phyloP scores from a whole-genome alignment of 2,888 invertebrate genomes.

The Cephonodes hylas region DNA sequence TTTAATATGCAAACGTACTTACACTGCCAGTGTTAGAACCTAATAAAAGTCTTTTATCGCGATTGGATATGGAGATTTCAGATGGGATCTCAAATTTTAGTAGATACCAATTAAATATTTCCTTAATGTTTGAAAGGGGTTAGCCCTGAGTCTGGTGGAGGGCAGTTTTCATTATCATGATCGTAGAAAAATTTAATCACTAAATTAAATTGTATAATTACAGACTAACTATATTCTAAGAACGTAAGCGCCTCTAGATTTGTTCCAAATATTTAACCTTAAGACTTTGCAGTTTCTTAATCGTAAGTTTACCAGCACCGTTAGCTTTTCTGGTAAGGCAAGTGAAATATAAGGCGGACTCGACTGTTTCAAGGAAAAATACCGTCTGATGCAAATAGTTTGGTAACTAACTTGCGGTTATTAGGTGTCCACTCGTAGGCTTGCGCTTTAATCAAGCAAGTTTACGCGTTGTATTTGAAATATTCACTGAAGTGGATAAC shows the following conservation, averaged over 20 bases:
- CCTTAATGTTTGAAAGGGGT: too few relatives aligned
- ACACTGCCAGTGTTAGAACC: too few relatives aligned
- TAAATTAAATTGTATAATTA: too few relatives aligned
- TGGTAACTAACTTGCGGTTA: constrained; percentile 60
- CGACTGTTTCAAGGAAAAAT: constrained; percentile 64
- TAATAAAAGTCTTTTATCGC: too few relatives aligned
- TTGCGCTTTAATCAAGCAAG: constrained; percentile 49
- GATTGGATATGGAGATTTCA: too few relatives aligned
- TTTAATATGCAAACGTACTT: too few relatives aligned
- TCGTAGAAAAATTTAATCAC: too few relatives aligned
- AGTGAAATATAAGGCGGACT: constrained; percentile 45
- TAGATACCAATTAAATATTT: too few relatives aligned
- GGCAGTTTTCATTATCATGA: too few relatives aligned
- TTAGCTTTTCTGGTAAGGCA: constrained; percentile 44
- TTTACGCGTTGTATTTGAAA: constrained; percentile 14
- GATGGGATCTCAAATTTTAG: too few relatives aligned
- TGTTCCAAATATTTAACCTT: neutral
- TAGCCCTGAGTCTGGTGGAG: too few relatives aligned
- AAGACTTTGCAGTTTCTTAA: constrained; percentile 26
- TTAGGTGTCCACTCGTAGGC: constrained; percentile 51
- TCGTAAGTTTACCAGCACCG: constrained; percentile 34
- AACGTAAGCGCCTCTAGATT: neutral
- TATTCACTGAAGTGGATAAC: constrained; percentile 12
- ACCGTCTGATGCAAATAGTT: constrained; percentile 64
- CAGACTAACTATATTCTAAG: too few relatives aligned